Percentiles rank a stretch among this genome's conserved stretches.
These are phyloP conservation scores for Drosophila meridionalis DNA, from an alignment of 2,888 invertebrate genomes.

Conservation along the genomic window DNA sequence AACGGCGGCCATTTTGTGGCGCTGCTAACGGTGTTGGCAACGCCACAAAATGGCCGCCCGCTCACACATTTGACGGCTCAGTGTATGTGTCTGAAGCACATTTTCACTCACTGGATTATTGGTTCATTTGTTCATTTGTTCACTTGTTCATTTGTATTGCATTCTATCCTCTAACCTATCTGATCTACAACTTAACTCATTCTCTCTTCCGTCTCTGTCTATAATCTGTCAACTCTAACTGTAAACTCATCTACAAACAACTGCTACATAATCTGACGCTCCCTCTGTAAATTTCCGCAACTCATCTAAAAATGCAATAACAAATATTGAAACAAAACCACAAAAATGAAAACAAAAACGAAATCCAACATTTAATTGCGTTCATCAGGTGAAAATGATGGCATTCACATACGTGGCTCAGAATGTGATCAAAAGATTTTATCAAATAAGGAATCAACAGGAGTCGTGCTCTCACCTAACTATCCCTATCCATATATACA, in stretches of 20 bases:
- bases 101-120: conserved; percentile 28
- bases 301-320: conserved; percentile 61
- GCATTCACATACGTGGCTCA: conserved; percentile 97
- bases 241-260: conserved; percentile 21
- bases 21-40: neutral
- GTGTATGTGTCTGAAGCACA: conserved; percentile 75
- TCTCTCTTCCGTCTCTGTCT: conserved; percentile 12
- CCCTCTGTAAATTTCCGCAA: conserved; percentile 39
- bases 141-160: conserved; percentile 65
- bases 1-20: conserved; percentile 42
- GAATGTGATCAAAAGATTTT: conserved; percentile 99
- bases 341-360: conserved; percentile 8
- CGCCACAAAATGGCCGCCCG: conserved; percentile 40
- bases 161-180: conserved; percentile 34
- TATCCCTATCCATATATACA: conserved; percentile 98
- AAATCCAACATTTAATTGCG: conserved; percentile 23
- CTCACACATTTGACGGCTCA: conserved; percentile 67
- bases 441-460: conserved; percentile 96
- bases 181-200: conserved; percentile 18
- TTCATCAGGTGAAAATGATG: conserved; percentile 91
- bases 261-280: conserved; percentile 26
- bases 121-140: conserved; percentile 30
- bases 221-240: conserved; percentile 2
- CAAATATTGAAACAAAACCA: conserved; percentile 43
- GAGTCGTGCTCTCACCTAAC: conserved; percentile 97